A percentile compares a stretch with the other conserved stretches of the same genome.
phyloP scores from a whole-genome alignment of 92 coral and sea anemone species.

The Actinernus sp. region DNA sequence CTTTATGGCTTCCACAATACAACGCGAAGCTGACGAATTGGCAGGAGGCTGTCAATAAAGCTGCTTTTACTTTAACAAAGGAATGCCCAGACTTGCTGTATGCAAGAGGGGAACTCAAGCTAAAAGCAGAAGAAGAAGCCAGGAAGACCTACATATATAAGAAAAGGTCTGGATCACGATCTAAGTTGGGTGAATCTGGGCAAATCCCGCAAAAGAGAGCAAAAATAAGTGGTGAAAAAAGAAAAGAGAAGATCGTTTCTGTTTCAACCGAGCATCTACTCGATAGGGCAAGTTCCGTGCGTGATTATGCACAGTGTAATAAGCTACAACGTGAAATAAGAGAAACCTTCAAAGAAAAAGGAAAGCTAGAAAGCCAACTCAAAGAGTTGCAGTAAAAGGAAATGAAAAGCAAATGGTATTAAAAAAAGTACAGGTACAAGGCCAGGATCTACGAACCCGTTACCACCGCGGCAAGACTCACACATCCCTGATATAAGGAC shows the following conservation, averaged over 20 bases:
- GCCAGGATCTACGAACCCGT: no score
- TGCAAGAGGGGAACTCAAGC: slow-evolving; percentile 31
- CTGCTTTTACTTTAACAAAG: slow-evolving; percentile 27
- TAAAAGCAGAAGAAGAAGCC: slow-evolving; percentile 51
- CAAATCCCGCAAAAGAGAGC: slow-evolving; percentile 26
- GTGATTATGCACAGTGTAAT: slow-evolving; percentile 30
- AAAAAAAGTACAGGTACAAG: no score
- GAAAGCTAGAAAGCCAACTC: slow-evolving; percentile 33
- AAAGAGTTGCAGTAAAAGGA: slow-evolving; percentile 44
- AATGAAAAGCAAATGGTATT: slow-evolving; percentile 43
- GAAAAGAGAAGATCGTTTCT: slow-evolving; percentile 35
- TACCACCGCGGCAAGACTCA: no score
- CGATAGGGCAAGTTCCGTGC: slow-evolving; percentile 18
- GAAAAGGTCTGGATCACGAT: slow-evolving; percentile 46
- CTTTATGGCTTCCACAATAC: no score
- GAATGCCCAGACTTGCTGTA: slow-evolving; percentile 49
- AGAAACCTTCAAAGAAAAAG: no score
- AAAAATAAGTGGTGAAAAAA: slow-evolving; percentile 38
- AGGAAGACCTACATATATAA: slow-evolving; percentile 46
- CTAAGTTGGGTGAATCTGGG: slow-evolving; percentile 8
- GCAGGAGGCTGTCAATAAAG: slow-evolving; percentile 54
- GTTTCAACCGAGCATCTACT: slow-evolving; percentile 43
- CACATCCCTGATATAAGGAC: no score
- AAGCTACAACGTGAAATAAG: slow-evolving; percentile 48
- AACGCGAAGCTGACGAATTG: slow-evolving; percentile 40